phyloP scores from a whole-genome alignment of 2,888 invertebrate genomes.

The Scelioninae gen. 2 region DNA sequence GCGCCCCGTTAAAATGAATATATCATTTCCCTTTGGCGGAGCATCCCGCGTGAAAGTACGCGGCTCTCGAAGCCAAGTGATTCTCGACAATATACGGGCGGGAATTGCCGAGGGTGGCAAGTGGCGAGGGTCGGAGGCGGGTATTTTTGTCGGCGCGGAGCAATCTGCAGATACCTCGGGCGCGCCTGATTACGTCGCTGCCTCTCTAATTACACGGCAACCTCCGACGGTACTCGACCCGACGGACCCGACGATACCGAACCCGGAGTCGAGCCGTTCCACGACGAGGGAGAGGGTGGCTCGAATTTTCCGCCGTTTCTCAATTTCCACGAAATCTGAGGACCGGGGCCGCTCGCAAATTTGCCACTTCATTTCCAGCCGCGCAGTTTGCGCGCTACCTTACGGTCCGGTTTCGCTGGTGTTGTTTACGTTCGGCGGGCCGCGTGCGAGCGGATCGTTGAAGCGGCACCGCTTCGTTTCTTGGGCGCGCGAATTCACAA shows the following conservation, averaged over 20 bases:
- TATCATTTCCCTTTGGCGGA: conserved; percentile 37
- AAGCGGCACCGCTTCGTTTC: too few species aligned
- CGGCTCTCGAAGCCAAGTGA: conserved; percentile 56
- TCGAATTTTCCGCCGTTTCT: conserved; percentile 59
- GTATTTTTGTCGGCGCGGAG: conserved; percentile 56
- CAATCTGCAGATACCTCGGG: conserved; percentile 63
- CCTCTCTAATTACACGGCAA: conserved; percentile 67
- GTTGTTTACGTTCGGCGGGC: too few species aligned
- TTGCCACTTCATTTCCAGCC: conserved; percentile 38
- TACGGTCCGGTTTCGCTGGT: too few species aligned
- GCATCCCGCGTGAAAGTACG: conserved; percentile 49
- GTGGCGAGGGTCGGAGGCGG: conserved; percentile 58
- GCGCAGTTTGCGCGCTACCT: conserved; percentile 21
- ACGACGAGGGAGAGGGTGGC: conserved; percentile 59
- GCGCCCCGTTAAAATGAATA: conserved; percentile 32
- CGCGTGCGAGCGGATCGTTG: too few species aligned
- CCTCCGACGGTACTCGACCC: conserved; percentile 64
- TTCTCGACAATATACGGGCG: conserved; percentile 57
- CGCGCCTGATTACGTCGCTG: conserved; percentile 67
- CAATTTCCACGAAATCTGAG: conserved; percentile 58
- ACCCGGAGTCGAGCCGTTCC: conserved; percentile 51
- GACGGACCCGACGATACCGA: conserved; percentile 53
- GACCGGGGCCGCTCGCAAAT: conserved; percentile 40
- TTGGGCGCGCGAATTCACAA: too few species aligned
- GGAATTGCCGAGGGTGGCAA: conserved; percentile 57